Conservation (phyloP, 2,797 vertebrate species). For the Dicrostonyx torquatus region DNA sequence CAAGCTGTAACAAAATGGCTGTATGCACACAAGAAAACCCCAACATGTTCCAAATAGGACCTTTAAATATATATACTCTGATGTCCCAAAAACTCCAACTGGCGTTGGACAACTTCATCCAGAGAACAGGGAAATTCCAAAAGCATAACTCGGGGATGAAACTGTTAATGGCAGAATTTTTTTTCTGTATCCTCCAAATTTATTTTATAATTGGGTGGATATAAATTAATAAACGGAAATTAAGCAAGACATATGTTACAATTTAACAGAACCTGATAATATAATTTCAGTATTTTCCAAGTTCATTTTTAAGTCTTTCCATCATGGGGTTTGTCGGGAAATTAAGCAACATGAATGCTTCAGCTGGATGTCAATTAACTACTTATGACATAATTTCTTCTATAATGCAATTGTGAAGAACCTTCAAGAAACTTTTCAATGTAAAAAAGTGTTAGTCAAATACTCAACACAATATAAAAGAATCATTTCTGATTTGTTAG, state of each 20-base stretch:
- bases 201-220: constrained; percentile 80
- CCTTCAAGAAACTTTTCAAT: constrained; percentile 74
- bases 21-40: not conserved
- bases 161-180: not conserved
- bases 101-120: not conserved
- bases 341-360: constrained; percentile 70
- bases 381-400: constrained; percentile 70
- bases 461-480: constrained; percentile 76
- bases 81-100: not conserved
- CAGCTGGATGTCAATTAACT: constrained; percentile 67
- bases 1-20: not conserved
- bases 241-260: constrained; percentile 73
- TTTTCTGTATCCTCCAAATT: constrained; percentile 80
- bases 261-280: constrained; percentile 76
- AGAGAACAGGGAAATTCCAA: not conserved
- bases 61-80: not conserved
- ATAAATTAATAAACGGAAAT: constrained; percentile 82
- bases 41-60: not conserved
- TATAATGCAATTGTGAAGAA: constrained; percentile 62
- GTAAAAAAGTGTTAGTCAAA: constrained; percentile 75
- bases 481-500: constrained; percentile 72
- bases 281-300: constrained; percentile 65
- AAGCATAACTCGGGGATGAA: not conserved
- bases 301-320: constrained; percentile 75
- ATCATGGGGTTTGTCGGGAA: constrained; percentile 78